Evolutionary conservation across 2,113 vertebrate genomes (phyloP).

Genomic region (Grallaria varia): DNA sequence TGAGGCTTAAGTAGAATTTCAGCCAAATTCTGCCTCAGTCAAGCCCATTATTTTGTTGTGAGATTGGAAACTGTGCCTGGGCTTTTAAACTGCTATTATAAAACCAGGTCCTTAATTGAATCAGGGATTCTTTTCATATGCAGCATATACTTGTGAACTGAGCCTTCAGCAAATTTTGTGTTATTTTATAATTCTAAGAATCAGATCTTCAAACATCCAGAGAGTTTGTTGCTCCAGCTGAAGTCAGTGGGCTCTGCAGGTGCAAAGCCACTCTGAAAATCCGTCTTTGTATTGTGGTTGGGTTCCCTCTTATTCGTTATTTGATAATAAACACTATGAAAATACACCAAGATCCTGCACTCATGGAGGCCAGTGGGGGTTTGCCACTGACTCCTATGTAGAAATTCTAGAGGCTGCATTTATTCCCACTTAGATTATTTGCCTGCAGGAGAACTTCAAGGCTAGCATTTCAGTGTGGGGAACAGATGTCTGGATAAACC

Average conservation of each 20-base stretch:
- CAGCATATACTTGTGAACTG: not conserved
- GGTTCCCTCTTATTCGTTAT: not conserved
- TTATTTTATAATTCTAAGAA: not conserved
- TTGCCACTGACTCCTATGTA: not conserved
- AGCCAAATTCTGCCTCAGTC: not conserved
- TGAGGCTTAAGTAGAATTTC: not conserved
- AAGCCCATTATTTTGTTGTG: not conserved
- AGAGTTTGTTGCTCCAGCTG: not conserved
- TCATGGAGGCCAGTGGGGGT: not conserved
- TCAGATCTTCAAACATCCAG: not conserved
- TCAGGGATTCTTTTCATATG: not conserved
- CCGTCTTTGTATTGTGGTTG: not conserved
- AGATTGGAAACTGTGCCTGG: not conserved
- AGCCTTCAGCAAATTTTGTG: not conserved
- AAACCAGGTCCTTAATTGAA: not conserved
- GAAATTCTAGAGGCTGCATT: not conserved
- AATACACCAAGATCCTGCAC: not conserved
- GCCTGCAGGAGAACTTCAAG: not conserved
- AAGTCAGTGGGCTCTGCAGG: slow-evolving; percentile 31
- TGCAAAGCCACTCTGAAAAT: slow-evolving; percentile 33
- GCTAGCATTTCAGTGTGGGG: not conserved
- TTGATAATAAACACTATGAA: slow-evolving; percentile 8
- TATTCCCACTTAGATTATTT: not conserved
- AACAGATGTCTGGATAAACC: not conserved
- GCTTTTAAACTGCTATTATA: not conserved